Conservation (phyloP, 1,140 invertebrate species). For the Micrasema longulum region DNA sequence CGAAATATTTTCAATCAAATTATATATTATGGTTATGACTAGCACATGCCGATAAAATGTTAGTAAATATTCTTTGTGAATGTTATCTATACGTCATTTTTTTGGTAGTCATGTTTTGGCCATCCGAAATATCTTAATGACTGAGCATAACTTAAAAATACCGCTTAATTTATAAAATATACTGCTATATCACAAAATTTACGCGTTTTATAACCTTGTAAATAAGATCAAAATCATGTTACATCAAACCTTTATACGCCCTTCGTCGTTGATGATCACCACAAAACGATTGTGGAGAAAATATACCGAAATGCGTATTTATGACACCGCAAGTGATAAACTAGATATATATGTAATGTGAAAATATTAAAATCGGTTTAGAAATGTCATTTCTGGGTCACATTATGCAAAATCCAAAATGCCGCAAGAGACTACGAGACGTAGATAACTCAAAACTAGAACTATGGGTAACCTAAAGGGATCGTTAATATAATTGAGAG, state of each 20-base stretch:
- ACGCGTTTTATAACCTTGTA: constrained; percentile 29
- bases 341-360: neutral
- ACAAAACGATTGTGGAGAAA: constrained; percentile 12
- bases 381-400: constrained; percentile 51
- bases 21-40: no score
- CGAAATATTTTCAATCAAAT: no score
- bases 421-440: constrained; percentile 42
- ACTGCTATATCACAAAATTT: neutral
- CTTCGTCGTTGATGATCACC: constrained; percentile 3
- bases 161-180: no score
- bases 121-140: no score
- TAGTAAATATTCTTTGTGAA: constrained; percentile 22
- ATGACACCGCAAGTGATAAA: constrained; percentile 1
- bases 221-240: constrained; percentile 24
- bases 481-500: neutral
- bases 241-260: constrained; percentile 32
- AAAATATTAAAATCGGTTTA: constrained; percentile 34
- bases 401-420: constrained; percentile 49
- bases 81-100: constrained; percentile 5
- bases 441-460: constrained; percentile 20
- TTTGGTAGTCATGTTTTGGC: neutral
- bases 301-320: neutral
- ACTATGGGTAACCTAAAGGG: neutral
- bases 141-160: no score
- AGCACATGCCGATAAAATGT: constrained; percentile 23